phyloP scores from a whole-genome alignment of 2,113 vertebrate genomes.

The Macaca mulatta region DNA sequence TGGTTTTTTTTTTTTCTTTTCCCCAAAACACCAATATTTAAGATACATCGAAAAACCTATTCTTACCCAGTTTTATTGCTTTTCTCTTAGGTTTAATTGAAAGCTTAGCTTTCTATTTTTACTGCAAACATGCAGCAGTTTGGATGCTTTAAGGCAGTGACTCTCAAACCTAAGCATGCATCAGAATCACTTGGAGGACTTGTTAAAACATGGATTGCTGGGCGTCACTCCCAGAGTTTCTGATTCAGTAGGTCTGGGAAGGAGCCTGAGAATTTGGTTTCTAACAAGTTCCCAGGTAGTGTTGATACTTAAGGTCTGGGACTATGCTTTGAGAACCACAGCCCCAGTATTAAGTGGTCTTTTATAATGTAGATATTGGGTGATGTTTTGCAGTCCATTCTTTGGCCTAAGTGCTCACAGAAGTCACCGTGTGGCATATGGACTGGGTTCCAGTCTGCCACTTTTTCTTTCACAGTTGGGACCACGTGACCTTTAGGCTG shows the following conservation, averaged over 20 bases:
- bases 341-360: neutral
- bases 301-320: neutral
- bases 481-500: neutral
- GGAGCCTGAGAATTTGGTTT: neutral
- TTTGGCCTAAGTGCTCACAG: neutral
- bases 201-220: neutral
- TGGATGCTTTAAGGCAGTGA: neutral
- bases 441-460: neutral
- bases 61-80: neutral
- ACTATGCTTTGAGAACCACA: neutral
- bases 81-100: neutral
- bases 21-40: neutral
- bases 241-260: neutral
- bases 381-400: neutral
- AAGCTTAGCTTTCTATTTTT: slow-evolving; percentile 25
- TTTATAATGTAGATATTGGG: neutral
- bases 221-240: neutral
- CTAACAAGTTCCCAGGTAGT: neutral
- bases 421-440: neutral
- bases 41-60: neutral
- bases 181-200: neutral
- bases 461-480: neutral
- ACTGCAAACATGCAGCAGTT: neutral
- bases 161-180: neutral
- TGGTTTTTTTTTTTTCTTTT: neutral